Conservation (phyloP, 2,888 invertebrate genomes). For the Amblyjoppa proteus region DNA sequence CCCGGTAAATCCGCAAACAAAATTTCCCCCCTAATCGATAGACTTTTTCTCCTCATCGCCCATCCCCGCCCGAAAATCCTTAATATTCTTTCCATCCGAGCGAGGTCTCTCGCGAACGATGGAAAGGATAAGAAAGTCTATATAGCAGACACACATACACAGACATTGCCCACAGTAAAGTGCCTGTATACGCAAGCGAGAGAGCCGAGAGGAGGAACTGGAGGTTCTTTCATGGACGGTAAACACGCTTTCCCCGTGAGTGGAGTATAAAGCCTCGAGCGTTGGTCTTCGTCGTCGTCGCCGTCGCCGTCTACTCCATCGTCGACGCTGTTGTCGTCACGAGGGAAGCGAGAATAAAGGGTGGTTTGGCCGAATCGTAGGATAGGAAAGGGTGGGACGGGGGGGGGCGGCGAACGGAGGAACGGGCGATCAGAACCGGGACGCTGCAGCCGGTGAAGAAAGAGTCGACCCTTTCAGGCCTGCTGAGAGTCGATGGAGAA, state of each 20-base stretch:
- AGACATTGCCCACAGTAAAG: not conserved
- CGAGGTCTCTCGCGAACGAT: slow-evolving; percentile 7
- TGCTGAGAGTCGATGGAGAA: slow-evolving; percentile 35
- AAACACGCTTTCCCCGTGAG: slow-evolving; percentile 63
- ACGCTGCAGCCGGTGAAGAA: slow-evolving; percentile 41
- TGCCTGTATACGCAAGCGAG: slow-evolving; percentile 3
- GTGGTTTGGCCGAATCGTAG: slow-evolving; percentile 37
- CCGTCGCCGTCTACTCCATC: slow-evolving; percentile 26
- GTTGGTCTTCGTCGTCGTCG: slow-evolving; percentile 39
- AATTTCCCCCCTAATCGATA: slow-evolving; percentile 47
- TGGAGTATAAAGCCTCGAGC: slow-evolving; percentile 52
- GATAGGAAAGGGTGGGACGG: slow-evolving; percentile 1
- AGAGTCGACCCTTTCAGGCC: slow-evolving; percentile 58
- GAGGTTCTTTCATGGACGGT: slow-evolving; percentile 58
- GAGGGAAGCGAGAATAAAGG: slow-evolving; percentile 24
- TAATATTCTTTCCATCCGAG: slow-evolving; percentile 45
- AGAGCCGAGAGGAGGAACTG: slow-evolving; percentile 34
- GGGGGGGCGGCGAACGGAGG: not conserved
- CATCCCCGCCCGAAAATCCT: slow-evolving; percentile 9
- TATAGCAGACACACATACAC: not conserved
- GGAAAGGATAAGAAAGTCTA: slow-evolving; percentile 27
- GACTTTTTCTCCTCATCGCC: not conserved
- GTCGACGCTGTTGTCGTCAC: slow-evolving; percentile 26
- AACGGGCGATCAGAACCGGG: slow-evolving; percentile 49
- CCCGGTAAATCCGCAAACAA: slow-evolving; percentile 28